These are phyloP conservation scores for Bolinopsis microptera DNA, from an alignment of 37 sponge, comb jelly and placozoan species.

Conservation along the genomic window DNA sequence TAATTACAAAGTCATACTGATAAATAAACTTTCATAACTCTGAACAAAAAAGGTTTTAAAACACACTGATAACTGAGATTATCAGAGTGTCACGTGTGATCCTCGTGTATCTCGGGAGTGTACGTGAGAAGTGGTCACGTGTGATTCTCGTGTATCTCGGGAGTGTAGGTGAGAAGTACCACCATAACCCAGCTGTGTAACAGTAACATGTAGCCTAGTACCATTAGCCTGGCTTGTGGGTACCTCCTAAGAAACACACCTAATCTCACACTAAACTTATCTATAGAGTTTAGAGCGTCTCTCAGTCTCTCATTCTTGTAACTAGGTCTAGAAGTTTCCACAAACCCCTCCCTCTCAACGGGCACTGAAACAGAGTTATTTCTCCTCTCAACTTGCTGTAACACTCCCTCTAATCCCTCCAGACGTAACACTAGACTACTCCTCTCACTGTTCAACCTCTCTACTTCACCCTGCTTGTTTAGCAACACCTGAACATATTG, in stretches of 20 bases:
- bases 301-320: constrained; percentile 66
- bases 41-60: too few relatives aligned
- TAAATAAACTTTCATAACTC: too few relatives aligned
- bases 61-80: too few relatives aligned
- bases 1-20: too few relatives aligned
- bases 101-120: too few relatives aligned
- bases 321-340: background rate
- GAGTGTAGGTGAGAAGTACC: constrained; percentile 81
- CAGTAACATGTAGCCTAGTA: constrained; percentile 76
- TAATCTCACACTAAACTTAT: constrained; percentile 76
- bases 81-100: too few relatives aligned
- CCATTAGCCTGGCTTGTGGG: constrained; percentile 80
- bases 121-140: background rate
- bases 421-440: constrained; percentile 75
- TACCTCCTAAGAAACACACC: constrained; percentile 79
- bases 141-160: constrained; percentile 76
- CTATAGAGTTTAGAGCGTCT: constrained; percentile 74
- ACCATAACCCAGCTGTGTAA: constrained; percentile 90
- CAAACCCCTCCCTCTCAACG: constrained; percentile 24
- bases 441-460: constrained; percentile 77
- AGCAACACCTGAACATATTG: constrained; percentile 81
- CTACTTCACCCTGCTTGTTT: constrained; percentile 82
- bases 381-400: constrained; percentile 29
- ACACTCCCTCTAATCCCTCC: constrained; percentile 62
- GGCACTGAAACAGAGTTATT: constrained; percentile 31